Conservation (phyloP, 2,113 vertebrate species). For the Oryzias melastigma region DNA sequence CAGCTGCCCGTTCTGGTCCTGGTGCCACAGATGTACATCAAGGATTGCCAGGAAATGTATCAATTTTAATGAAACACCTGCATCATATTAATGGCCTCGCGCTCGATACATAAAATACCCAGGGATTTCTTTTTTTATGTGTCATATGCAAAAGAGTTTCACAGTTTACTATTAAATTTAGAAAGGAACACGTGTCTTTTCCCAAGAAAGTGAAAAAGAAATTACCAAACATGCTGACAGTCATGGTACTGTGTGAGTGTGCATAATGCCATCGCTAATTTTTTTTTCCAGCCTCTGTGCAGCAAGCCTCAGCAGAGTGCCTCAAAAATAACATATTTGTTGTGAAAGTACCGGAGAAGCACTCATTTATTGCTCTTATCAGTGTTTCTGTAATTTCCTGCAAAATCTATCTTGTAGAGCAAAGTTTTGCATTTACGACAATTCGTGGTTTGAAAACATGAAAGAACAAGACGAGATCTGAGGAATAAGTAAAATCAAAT, state of each 20-base stretch:
- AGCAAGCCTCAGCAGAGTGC: not conserved
- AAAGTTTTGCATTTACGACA: not conserved
- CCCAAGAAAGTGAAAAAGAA: not conserved
- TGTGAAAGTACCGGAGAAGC: not conserved
- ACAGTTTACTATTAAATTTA: no score
- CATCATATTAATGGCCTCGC: no score
- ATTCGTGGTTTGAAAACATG: slow-evolving; percentile 1
- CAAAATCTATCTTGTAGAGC: not conserved
- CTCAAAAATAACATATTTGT: not conserved
- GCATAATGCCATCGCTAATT: not conserved
- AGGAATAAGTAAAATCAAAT: slow-evolving; percentile 4
- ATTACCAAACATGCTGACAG: not conserved
- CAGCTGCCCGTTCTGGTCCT: no score
- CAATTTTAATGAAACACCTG: no score
- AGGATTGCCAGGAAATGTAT: no score
- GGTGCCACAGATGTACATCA: no score
- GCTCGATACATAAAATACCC: no score
- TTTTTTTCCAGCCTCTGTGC: not conserved
- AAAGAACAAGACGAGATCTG: slow-evolving; percentile 1
- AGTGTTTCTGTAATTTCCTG: slow-evolving; percentile 1
- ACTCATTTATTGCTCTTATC: slow-evolving; percentile 1
- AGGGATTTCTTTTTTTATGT: no score
- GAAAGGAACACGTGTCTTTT: no score
- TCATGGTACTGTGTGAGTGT: not conserved
- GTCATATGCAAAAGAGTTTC: no score